Base-by-base conservation (phyloP, 2,113 vertebrate genomes). In the Thamnaconus septentrionalis region DNA sequence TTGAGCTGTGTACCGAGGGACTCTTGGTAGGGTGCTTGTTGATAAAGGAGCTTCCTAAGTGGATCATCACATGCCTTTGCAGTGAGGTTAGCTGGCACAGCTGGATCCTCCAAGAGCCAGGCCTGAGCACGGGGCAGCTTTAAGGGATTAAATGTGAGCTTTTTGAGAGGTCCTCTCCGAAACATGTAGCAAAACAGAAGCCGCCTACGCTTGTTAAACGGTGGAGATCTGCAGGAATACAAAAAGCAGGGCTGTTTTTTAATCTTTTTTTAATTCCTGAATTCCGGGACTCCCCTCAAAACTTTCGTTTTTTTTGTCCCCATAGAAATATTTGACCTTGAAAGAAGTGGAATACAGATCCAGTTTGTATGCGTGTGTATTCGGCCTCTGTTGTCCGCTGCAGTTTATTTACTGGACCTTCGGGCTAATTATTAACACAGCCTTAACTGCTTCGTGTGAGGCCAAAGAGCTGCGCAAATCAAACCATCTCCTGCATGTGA, bases 1-100 rank as follows among this genome's bases (percentile, higher is more conserved):
- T 84, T 89, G 73, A 74, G 61, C 60, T 64, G 75, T 46, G 67
- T 31, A 61, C 79, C 48, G 69, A 63, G 82, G 53, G 61, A 64
- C 67, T 61, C 54, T 66, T 60, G 6, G 47, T 48, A 56, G 69
- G 73, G 60, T 48, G 63, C 54, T 64, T 79, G 79, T 78, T 82
- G 73, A 64, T 77, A 66, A 78, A 72, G 71, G 69, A 73, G 79
- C 69, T 66, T 85, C 66, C 59, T 78, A 84, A 88, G 81, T 87
- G 85, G 86, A 85, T 88, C 85, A 87, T 87, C 81, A 86, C 83
- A 88, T 91, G 85, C 88, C 83, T 78, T 53, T 83, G 75, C 71
- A 76, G 78, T 88, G 87, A 91, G 81, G 82, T 87, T 83, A 84
- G 72, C 72, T 80, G 76, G 85, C 83, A 87, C 62, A 48, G 63